Percentiles rank a stretch among this genome's conserved stretches.
phyloP scores from a whole-genome alignment of 2,113 vertebrate genomes.

The Mellivora capensis region DNA sequence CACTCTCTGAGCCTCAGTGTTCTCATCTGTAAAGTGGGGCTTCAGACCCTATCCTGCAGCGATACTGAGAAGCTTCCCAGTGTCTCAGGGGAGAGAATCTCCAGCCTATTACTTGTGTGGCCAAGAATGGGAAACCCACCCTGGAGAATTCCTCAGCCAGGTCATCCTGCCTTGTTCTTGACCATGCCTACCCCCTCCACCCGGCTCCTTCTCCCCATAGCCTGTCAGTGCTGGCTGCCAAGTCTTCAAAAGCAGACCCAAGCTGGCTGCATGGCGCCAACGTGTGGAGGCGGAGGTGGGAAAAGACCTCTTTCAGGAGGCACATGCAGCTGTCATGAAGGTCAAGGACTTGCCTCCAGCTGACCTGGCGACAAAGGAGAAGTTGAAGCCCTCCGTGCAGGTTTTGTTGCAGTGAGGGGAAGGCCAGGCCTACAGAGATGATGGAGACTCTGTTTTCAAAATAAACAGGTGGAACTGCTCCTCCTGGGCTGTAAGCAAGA shows the following conservation, averaged over 20 bases:
- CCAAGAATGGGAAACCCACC: not conserved
- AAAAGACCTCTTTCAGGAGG: slow-evolving; percentile 82
- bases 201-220: slow-evolving; percentile 62
- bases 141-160: not conserved
- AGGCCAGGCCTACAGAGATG: not conserved
- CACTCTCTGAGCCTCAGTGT: not conserved
- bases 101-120: not conserved
- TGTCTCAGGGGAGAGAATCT: not conserved
- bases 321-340: slow-evolving; percentile 75
- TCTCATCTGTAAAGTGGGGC: not conserved
- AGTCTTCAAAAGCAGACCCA: slow-evolving; percentile 81
- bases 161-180: not conserved
- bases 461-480: not conserved
- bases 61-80: not conserved
- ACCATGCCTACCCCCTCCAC: not conserved
- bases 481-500: not conserved
- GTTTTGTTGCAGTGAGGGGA: not conserved
- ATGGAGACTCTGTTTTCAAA: not conserved
- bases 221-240: slow-evolving; percentile 80
- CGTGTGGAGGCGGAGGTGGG: slow-evolving; percentile 80
- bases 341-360: slow-evolving; percentile 56
- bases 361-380: slow-evolving; percentile 7
- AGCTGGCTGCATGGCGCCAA: slow-evolving; percentile 81
- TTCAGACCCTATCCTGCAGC: not conserved
- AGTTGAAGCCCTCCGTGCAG: not conserved